Evolutionary conservation across 2,888 invertebrate species (phyloP), one percentile per base, ranked within the genome.

Genomic region (Alsophila aescularia): DNA sequence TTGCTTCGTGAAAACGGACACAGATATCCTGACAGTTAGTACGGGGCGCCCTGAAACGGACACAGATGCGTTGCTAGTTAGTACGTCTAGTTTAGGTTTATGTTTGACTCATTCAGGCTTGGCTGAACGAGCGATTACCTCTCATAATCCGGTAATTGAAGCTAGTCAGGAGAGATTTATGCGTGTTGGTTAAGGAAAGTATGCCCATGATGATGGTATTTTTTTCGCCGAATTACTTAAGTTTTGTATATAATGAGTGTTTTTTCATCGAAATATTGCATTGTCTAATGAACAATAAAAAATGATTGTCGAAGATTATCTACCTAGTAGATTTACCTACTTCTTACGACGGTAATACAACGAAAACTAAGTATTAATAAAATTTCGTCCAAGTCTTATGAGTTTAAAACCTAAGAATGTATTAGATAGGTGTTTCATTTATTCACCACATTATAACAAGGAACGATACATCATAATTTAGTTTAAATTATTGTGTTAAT

Each of bases 61-160:
- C 29, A 31, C 40, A 36, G 41, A 21, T 47, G 29, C 34, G 8
- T 6, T 10, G n/a, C 0, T 18, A 52, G 35, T 44, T 34, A 24
- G 14, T 40, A 24, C 8, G n/a, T n/a, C 10, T 27, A 15, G 21
- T 14, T 39, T 14, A 6, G 16, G 12, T 5, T 10, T 35, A 29
- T n/a, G 34, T 31, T 60, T 73, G 66, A 71, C 58, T 71, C 65
- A 72, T 60, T 52, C 54, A 32, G 43, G 49, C 52, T 49, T 41
- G 47, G 52, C 44, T 49, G 15, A 53, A 40, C 53, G 62, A 60
- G 24, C 65, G 36, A 58, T 64, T 63, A 62, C 61, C 58, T 66
- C 56, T 52, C 34, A 35, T 27, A 44, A 42, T 32, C 21, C 32
- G 44, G 14, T 35, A 52, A 45, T 41, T 18, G 34, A 3, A 35